phyloP scores from a whole-genome alignment of 2,113 vertebrate species.

The Noturus placidus region DNA sequence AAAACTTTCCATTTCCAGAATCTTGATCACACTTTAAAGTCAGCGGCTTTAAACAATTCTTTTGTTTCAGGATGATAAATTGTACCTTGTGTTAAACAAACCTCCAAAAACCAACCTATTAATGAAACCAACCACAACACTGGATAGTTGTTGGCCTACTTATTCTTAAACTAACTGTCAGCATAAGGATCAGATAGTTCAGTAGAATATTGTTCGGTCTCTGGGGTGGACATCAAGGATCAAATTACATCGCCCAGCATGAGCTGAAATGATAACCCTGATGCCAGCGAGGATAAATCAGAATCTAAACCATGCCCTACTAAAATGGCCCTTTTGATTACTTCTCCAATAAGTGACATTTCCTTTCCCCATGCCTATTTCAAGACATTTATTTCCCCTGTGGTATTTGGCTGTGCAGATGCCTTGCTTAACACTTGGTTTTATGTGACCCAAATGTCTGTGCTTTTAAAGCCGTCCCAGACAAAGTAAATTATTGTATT shows the following conservation, averaged over 20 bases:
- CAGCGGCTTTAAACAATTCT: not conserved
- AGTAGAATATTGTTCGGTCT: constrained; percentile 68
- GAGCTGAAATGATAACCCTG: constrained; percentile 73
- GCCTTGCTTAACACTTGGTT: constrained; percentile 60
- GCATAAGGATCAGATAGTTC: constrained; percentile 62
- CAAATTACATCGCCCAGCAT: constrained; percentile 73
- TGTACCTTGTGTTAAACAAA: constrained; percentile 8
- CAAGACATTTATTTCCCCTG: constrained; percentile 77
- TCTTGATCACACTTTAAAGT: not conserved
- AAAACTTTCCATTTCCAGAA: not conserved
- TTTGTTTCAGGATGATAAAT: not conserved
- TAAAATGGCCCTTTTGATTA: constrained; percentile 74
- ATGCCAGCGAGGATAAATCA: constrained; percentile 76
- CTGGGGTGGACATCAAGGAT: constrained; percentile 71
- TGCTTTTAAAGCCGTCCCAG: constrained; percentile 57
- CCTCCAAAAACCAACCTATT: constrained; percentile 5
- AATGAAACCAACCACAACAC: constrained; percentile 30
- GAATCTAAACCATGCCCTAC: constrained; percentile 76
- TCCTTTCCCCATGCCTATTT: constrained; percentile 74
- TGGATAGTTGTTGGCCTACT: constrained; percentile 17
- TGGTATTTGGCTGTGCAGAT: constrained; percentile 68
- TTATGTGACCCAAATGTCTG: constrained; percentile 59
- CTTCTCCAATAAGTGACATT: constrained; percentile 80
- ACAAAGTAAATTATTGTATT: constrained; percentile 42
- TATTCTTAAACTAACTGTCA: constrained; percentile 26